A percentile compares a stretch with the other conserved stretches of the same genome.
Conservation (phyloP, 1,140 invertebrate species). For the Venustaconcha ellipsiformis region DNA sequence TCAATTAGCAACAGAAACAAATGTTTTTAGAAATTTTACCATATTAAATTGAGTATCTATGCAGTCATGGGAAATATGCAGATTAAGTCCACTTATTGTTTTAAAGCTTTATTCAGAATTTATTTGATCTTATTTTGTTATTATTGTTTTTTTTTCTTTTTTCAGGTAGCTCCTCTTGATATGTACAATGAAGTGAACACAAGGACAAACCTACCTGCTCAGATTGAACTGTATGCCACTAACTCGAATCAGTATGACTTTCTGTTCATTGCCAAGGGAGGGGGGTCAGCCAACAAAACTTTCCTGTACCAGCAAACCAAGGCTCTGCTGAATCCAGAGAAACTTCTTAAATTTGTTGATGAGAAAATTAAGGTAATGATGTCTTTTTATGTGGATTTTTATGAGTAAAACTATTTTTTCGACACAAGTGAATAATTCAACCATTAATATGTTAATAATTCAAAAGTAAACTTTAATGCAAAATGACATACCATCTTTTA, state of each 20-base stretch:
- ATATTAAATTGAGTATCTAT: neutral
- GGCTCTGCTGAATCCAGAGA: constrained; percentile 68
- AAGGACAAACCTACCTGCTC: constrained; percentile 68
- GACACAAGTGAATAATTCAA: too few species aligned
- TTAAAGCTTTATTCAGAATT: too few species aligned
- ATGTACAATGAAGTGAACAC: constrained; percentile 70
- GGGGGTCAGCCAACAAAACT: constrained; percentile 70
- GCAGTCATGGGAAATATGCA: neutral
- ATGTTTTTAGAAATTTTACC: neutral
- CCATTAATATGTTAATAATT: too few species aligned
- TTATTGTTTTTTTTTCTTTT: constrained; percentile 8
- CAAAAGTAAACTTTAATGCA: too few species aligned
- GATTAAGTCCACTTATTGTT: neutral
- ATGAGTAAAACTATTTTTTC: too few species aligned
- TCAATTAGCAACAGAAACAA: too few species aligned
- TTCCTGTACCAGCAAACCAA: constrained; percentile 70
- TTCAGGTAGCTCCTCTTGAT: constrained; percentile 68
- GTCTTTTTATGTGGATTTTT: neutral
- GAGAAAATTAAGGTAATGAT: constrained; percentile 68
- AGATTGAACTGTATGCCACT: constrained; percentile 69
- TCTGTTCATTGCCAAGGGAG: constrained; percentile 70
- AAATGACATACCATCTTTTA: too few species aligned
- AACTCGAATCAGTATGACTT: constrained; percentile 67
- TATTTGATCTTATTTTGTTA: too few species aligned
- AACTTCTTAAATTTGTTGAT: constrained; percentile 66